Evolutionary conservation across 2,888 invertebrate species (phyloP), one percentile per base, ranked within the genome.

Genomic region (Meloe dianella): DNA sequence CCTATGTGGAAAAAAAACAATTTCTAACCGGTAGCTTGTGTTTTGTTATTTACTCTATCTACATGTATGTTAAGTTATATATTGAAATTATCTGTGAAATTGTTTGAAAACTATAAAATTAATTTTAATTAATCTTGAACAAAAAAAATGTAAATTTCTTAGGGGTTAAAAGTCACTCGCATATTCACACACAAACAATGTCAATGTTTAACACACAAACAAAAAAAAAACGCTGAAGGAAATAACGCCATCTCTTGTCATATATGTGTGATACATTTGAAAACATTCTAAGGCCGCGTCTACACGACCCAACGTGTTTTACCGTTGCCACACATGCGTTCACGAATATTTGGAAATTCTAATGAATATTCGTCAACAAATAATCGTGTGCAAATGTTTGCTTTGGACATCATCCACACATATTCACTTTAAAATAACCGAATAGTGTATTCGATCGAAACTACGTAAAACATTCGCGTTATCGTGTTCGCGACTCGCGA

Each of bases 131-230:
- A 24, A 24, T 14, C 12, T 12, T 24, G 3, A 9, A 9, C 3
- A 47, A 47, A 10, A 2, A 24, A 54, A 54, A 24, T 54, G 54
- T 24, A 54, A 54, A 54, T 24, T 54, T 54, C 54, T 54, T 54
- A 24, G 54, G 54, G 54, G 54, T 54, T 54, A 54, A 54, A 54
- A 54, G 54, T 54, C 54, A 54, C 54, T 8, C 54, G 24, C 54
- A 24, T 24, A 54, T 24, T 20, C 47, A 54, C 24, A 24, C 54
- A 47, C 7, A 12, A 54, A 9, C 12, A 54, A 54, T 54, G 54
- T 54, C 54, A 24, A 12, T 54, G 22, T 54, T 24, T 20, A 54
- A 54, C 24, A 12, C 54, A 24, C 41, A 41, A n/a, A 32, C 32
- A 32, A n/a, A 38, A 14, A n/a, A 5, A 51, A 54, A 24, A 54